These are phyloP conservation scores for Ochotona curzoniae DNA, from an alignment of 2,113 vertebrate species.

Conservation along the genomic window DNA sequence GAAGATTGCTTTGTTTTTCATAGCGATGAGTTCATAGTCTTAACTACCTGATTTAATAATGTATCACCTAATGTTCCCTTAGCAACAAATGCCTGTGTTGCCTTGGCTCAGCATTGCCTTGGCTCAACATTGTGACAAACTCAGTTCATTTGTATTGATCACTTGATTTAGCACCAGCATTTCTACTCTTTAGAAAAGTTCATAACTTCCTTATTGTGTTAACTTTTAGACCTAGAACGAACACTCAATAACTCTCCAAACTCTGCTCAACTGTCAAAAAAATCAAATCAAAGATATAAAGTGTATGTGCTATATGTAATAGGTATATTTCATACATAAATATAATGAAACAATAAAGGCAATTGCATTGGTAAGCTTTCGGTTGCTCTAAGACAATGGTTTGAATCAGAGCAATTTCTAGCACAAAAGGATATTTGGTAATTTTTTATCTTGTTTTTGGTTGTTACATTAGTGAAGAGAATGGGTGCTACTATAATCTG, in stretches of 20 bases:
- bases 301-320: neutral
- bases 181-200: constrained; percentile 11
- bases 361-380: neutral
- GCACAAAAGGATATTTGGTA: neutral
- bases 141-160: neutral
- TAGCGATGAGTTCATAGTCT: neutral
- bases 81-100: neutral
- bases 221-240: constrained; percentile 33
- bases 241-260: constrained; percentile 35
- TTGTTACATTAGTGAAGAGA: neutral
- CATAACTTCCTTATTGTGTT: neutral
- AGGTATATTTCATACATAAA: neutral
- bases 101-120: neutral
- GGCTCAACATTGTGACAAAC: neutral
- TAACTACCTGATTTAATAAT: neutral
- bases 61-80: neutral
- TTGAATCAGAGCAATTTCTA: neutral
- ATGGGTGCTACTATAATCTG: neutral
- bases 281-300: constrained; percentile 27
- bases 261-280: constrained; percentile 30
- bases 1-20: neutral
- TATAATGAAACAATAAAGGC: neutral
- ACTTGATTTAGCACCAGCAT: neutral
- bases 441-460: neutral
- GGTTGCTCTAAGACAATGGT: neutral